Evolutionary conservation across 2,888 invertebrate genomes (phyloP), one percentile per base, ranked within the genome.

Genomic region (Alviniconcha strummeri): DNA sequence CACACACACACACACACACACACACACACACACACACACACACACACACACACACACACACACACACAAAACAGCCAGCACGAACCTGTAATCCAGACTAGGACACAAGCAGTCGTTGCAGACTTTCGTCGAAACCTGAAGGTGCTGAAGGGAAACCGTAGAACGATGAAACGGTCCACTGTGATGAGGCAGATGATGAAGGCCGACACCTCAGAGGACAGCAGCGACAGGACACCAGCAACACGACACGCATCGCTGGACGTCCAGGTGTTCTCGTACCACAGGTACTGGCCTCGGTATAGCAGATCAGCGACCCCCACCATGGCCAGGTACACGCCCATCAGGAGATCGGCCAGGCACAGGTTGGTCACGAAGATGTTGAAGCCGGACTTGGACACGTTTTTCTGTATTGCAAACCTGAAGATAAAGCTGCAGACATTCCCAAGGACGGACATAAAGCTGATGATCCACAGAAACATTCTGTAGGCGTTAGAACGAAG

Each of bases 191-290:
- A 75, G 54, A 75, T 75, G 75, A 75, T 75, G 5, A 75, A 17
- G n/a, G 75, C 75, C 17, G 75, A 75, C 17, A 75, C 75, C 17
- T 75, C 75, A 15, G 55, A 55, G 75, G 75, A 75, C 75, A 75
- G 17, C 75, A 75, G 75, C 54, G 55, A 75, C 55, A 75, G 75
- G n/a, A 54, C 54, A 2, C 75, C 75, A 8, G 75, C 75, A 17
- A 55, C 75, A 54, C 56, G 13, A 15, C 75, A 75, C 11, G 75
- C n/a, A 17, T 55, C 55, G 55, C 75, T 75, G 75, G 7, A 55
- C 36, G 17, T 75, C 75, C 75, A 75, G 11, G 55, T 15, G 55
- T 54, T 17, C 4, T 75, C 75, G 17, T 11, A 11, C 13, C 56
- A 55, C 5, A 75, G 75, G 17, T 75, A 75, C 3, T 4, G 54